Evolutionary conservation across 2,113 vertebrate genomes (phyloP).

Genomic region (Chaetops frenatus): DNA sequence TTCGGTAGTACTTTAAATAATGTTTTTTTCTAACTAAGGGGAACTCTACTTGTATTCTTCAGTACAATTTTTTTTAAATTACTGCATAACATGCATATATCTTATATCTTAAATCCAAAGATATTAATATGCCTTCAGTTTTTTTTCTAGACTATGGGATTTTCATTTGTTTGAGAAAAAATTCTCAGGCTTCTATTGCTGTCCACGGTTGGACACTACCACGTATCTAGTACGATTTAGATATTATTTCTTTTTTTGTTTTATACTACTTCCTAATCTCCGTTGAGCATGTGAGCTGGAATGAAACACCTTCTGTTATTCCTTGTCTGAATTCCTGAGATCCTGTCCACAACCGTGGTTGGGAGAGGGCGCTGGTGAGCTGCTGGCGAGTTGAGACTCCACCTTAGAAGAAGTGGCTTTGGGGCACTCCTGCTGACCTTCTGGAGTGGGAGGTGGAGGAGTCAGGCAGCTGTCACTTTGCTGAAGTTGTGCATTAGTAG

Average conservation of each 20-base stretch:
- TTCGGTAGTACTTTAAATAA: neutral
- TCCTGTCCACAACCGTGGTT: neutral
- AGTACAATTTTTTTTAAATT: neutral
- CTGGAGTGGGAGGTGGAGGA: neutral
- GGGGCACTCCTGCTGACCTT: neutral
- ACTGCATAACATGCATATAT: constrained; percentile 10
- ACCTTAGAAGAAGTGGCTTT: neutral
- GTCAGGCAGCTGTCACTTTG: neutral
- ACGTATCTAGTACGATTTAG: neutral
- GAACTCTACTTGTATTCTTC: neutral
- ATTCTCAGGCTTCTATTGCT: neutral
- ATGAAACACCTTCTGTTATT: neutral
- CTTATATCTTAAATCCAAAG: constrained; percentile 2
- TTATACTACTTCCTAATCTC: neutral
- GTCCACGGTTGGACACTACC: neutral
- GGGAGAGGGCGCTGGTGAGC: neutral
- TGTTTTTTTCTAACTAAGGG: constrained; percentile 10
- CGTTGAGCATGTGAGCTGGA: neutral
- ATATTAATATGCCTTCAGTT: neutral
- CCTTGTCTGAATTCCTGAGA: constrained; percentile 16
- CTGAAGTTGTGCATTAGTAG: constrained; percentile 9
- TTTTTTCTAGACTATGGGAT: neutral
- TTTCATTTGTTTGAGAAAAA: neutral
- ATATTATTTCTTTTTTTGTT: neutral
- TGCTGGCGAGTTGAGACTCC: neutral